Percentiles rank a stretch among this genome's conserved stretches.
phyloP scores from a whole-genome alignment of 1,140 invertebrate species.

The Drosophila ambigua region DNA sequence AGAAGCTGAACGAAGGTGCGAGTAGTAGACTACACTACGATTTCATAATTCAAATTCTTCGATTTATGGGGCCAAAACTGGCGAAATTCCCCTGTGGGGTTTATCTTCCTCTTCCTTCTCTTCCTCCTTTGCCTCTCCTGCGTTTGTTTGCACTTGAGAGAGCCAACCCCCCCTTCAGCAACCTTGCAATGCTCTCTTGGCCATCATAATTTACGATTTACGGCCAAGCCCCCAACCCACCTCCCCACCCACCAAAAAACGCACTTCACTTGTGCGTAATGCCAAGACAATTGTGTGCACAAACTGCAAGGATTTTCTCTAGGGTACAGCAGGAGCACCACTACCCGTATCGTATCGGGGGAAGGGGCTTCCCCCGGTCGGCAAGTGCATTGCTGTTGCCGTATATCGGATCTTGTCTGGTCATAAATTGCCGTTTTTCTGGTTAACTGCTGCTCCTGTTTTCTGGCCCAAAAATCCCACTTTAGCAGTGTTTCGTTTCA shows the following conservation, averaged over 20 bases:
- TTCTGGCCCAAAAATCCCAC: constrained; percentile 16
- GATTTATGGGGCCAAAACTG: constrained; percentile 45
- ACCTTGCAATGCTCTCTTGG: constrained; percentile 9
- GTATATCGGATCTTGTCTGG: constrained; percentile 47
- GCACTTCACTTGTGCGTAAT: constrained; percentile 47
- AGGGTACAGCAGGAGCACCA: not conserved
- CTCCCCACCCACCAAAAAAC: constrained; percentile 4
- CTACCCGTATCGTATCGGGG: constrained; percentile 2
- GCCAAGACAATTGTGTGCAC: constrained; percentile 60
- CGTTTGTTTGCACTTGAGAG: constrained; percentile 51
- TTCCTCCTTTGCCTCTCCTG: not conserved
- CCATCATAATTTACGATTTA: constrained; percentile 65
- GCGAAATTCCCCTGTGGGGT: constrained; percentile 6
- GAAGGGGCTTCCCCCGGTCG: not conserved
- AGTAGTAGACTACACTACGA: constrained; percentile 1
- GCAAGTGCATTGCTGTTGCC: constrained; percentile 21
- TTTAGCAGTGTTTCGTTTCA: not conserved
- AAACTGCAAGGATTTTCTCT: constrained; percentile 15
- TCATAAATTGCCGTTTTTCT: constrained; percentile 67
- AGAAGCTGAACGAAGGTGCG: too few relatives aligned
- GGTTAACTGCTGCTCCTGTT: constrained; percentile 52
- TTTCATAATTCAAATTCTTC: constrained; percentile 66
- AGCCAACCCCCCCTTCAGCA: not conserved
- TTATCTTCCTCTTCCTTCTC: constrained; percentile 21
- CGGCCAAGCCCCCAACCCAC: not conserved